Evolutionary conservation across 2,888 invertebrate species (phyloP), one percentile per base, ranked within the genome.

Genomic region (Limnephilus auricula): DNA sequence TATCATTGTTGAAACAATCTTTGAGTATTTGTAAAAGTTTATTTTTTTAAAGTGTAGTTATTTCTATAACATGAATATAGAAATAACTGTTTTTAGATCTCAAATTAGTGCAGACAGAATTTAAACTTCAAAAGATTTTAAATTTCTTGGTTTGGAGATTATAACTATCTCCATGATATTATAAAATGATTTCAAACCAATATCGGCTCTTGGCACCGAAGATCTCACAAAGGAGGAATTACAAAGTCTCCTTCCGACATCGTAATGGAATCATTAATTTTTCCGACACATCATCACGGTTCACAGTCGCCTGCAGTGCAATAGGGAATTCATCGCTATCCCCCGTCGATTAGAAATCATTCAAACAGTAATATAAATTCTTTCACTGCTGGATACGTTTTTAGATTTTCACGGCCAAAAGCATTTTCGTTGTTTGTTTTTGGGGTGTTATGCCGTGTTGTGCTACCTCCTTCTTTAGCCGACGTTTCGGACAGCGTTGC

Each of bases 201-300:
- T 87, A 50, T 87, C 87, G 30, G 87, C 50, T 65, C n/a, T n/a
- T 9, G 50, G 87, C 3, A 65, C 65, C 3, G 45, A 45, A 45
- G 78, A 32, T 30, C 30, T 18, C n/a, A 89, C 65, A 83, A 82
- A 82, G 82, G 82, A 45, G n/a, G 32, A 65, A 40, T 2, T 65
- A 89, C 89, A 89, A 89, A 82, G 80, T 50, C 89, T 25, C 79
- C 79, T 15, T 37, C 34, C 45, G 82, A 83, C 80, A 80, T 85
- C 83, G n/a, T 84, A 89, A 84, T 88, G 89, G 82, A 90, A 90
- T 92, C 89, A 92, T 92, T 90, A 90, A 92, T 90, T 92, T 86
- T 85, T 45, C 80, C 85, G 85, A 89, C 90, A 84, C 82, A 89
- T 89, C 50, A 80, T 40, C 45, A 15, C 79, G 45, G 82, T 79